Evolutionary conservation across 2,797 vertebrate species (phyloP).

Genomic region (Eulemur mongoz): DNA sequence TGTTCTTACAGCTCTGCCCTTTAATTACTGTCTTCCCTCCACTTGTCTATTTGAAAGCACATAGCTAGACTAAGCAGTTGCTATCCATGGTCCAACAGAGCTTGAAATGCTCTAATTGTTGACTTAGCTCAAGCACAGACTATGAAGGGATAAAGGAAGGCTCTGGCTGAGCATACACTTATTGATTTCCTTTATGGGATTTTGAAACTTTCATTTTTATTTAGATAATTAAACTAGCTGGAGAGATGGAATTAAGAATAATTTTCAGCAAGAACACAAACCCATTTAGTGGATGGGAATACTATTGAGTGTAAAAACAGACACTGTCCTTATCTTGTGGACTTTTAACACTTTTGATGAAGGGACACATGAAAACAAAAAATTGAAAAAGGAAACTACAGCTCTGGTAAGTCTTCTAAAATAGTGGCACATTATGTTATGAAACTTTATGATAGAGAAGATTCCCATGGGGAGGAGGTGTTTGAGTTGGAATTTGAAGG

Average conservation of each 20-base stretch:
- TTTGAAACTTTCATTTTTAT: neutral
- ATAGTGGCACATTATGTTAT: neutral
- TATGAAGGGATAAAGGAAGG: neutral
- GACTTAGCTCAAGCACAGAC: neutral
- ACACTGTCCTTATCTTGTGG: fast-evolving
- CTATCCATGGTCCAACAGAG: neutral
- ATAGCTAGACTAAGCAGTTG: neutral
- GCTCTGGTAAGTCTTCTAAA: neutral
- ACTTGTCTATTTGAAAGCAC: neutral
- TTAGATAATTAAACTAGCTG: neutral
- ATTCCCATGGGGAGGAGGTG: neutral
- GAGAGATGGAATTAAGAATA: neutral
- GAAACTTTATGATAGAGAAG: neutral
- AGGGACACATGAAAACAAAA: neutral
- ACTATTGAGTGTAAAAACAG: neutral
- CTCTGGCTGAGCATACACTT: neutral
- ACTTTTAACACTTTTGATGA: neutral
- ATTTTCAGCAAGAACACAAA: neutral
- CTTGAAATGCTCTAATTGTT: neutral
- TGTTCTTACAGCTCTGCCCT: neutral
- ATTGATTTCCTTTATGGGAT: neutral
- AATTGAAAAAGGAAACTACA: neutral
- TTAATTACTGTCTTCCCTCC: neutral
- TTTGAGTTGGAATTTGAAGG: neutral
- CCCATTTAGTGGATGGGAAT: neutral